Base-by-base conservation (phyloP, 2,113 vertebrate species). In the Trachemys scripta region DNA sequence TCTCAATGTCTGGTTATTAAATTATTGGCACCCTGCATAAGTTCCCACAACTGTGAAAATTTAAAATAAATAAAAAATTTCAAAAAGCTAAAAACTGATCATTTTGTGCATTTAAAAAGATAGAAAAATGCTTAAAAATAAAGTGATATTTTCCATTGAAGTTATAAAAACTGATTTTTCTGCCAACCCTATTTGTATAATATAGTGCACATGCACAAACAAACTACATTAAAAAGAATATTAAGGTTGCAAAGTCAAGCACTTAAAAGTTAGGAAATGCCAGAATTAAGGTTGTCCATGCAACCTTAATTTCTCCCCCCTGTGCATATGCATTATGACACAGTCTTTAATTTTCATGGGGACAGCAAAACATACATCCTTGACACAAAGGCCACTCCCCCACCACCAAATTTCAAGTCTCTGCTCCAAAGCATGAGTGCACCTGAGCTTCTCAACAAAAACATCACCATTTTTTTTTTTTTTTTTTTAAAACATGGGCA, bases 381-480 rank as follows among this genome's bases (percentile, higher is more conserved):
- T 24, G 53, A 3, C 0, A 6, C 38, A 49, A 84, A 90, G 75
- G 5, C 87, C 49, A 31, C 4, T 27, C 29, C 38, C 2, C 27
- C 45, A 45, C 16, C 65, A 82, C 13, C 75, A 87, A 72, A 80
- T 4, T 25, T 51, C 53, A 72, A 31, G 6, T 56, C 80, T 3
- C 8, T 19, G 1, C 17, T 95, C 14, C 62, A 54, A 49, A 22
- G 2, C 53, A 72, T 0, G 0, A 29, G 8, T 3, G 1, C 20
- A 45, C 59, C 45, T 76, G 82, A 38, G 6, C 57, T 31, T 0
- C 2, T 57, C 31, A 0, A 0, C 13, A 4, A 12, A 27, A 1
- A 24, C 2, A 59, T 75, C 38, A 75, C 22, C 72, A 75, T 8
- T 45, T 25, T 75, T 45, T 25, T 65, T 65, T 25, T 65, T 65